A percentile compares a stretch with the other conserved stretches of the same genome.
Conservation (phyloP, 2,797 vertebrate species). For the Gallinago stenura region DNA sequence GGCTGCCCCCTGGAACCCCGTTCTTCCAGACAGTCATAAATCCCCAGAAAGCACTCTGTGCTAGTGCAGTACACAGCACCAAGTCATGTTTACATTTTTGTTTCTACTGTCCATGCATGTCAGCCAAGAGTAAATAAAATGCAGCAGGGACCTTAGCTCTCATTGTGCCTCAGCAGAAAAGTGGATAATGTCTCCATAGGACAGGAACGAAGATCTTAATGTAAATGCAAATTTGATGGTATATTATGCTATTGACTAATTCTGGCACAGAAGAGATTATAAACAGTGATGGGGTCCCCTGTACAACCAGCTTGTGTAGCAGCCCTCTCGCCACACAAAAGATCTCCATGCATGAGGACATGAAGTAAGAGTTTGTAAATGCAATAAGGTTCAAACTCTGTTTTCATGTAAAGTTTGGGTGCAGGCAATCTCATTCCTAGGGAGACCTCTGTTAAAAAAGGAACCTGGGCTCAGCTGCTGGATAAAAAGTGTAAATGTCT, state of each 20-base stretch:
- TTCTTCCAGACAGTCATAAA: not conserved
- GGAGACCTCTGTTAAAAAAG: not conserved
- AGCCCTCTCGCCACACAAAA: not conserved
- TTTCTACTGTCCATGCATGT: not conserved
- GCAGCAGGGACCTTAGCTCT: not conserved
- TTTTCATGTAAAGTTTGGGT: too few species aligned
- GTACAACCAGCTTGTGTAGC: not conserved
- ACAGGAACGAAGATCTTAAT: not conserved
- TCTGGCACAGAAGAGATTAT: not conserved
- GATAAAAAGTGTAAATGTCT: not conserved
- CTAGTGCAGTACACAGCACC: not conserved
- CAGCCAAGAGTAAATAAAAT: conserved; percentile 1
- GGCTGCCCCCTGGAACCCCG: not conserved
- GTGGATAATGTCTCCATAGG: not conserved
- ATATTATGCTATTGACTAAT: not conserved
- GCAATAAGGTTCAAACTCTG: not conserved
- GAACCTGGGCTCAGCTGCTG: not conserved
- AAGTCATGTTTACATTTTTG: not conserved
- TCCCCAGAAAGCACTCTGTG: not conserved
- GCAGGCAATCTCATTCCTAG: not conserved
- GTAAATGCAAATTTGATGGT: not conserved
- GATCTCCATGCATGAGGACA: not conserved
- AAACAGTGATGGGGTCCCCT: not conserved
- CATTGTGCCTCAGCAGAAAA: not conserved
- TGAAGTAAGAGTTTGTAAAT: not conserved